phyloP scores from a whole-genome alignment of 2,888 invertebrate species.

The Orthosia gracilis region DNA sequence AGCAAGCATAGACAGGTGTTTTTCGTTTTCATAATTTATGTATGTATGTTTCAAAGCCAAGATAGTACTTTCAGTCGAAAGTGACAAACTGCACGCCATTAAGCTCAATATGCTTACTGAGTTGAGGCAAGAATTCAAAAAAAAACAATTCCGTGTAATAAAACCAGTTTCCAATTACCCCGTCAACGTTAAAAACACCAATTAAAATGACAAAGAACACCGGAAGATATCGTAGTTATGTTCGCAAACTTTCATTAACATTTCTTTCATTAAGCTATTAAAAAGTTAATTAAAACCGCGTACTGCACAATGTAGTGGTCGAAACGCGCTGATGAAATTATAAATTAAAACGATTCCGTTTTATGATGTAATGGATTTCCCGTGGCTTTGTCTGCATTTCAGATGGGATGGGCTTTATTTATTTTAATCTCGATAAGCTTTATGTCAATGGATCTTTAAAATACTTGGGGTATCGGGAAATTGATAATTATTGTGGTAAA shows the following conservation, averaged over 20 bases:
- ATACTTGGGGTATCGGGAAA: neutral
- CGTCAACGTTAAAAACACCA: constrained; percentile 11
- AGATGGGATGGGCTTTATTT: constrained; percentile 16
- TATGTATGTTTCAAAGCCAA: too few species aligned
- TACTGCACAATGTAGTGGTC: constrained; percentile 46
- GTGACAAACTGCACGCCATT: too few species aligned
- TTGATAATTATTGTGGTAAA: too few species aligned
- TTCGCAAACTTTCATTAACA: constrained; percentile 53
- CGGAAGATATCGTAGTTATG: constrained; percentile 26
- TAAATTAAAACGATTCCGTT: constrained; percentile 59
- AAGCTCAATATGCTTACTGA: too few species aligned
- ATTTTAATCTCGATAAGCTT: constrained; percentile 8
- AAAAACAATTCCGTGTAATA: neutral
- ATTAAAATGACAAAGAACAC: constrained; percentile 45
- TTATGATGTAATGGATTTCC: constrained; percentile 53
- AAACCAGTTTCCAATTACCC: constrained; percentile 11
- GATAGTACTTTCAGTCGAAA: too few species aligned
- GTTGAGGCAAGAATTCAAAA: too few species aligned
- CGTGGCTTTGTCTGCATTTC: constrained; percentile 37
- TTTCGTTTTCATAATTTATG: too few species aligned
- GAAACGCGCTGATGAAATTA: constrained; percentile 60
- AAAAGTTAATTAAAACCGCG: constrained; percentile 64
- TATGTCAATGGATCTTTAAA: neutral
- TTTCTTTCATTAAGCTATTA: constrained; percentile 62
- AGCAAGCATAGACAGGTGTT: too few species aligned